These are phyloP conservation scores for Eupithecia subumbrata DNA, from an alignment of 2,888 invertebrate genomes.

Conservation along the genomic window DNA sequence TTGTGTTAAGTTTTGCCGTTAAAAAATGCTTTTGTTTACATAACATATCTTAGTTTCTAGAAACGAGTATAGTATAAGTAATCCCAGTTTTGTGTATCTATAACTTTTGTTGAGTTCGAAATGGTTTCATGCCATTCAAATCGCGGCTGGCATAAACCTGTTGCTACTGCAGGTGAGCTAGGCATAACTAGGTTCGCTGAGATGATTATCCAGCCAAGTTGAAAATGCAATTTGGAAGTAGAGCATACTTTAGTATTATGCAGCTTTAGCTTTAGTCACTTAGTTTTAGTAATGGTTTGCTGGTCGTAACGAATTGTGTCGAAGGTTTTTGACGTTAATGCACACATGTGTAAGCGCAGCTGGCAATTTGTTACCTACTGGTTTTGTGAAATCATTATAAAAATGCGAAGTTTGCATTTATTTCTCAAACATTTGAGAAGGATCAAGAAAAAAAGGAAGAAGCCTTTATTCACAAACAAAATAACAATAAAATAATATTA, in stretches of 20 bases:
- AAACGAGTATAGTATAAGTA: not conserved
- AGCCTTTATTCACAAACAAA: too few species aligned
- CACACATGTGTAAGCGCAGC: not conserved
- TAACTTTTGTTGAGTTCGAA: not conserved
- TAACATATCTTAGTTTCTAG: not conserved
- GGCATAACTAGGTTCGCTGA: not conserved
- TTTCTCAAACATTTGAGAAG: not conserved
- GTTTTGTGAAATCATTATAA: not conserved
- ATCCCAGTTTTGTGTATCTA: not conserved
- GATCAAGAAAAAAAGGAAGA: not conserved
- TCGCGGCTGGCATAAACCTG: not conserved
- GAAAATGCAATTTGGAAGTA: conserved; percentile 14
- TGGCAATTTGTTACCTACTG: not conserved
- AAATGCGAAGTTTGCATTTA: too few species aligned
- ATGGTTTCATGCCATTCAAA: not conserved
- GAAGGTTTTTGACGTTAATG: not conserved
- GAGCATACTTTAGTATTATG: not conserved
- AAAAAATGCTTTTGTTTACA: not conserved
- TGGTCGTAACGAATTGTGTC: not conserved
- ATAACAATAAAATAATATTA: too few species aligned
- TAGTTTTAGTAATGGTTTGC: not conserved
- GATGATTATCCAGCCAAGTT: conserved; percentile 6
- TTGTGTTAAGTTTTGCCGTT: not conserved
- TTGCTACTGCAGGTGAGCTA: conserved; percentile 5
- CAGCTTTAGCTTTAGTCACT: not conserved